Evolutionary conservation across 2,113 vertebrate species (phyloP).

Genomic region (Macrotus californicus): DNA sequence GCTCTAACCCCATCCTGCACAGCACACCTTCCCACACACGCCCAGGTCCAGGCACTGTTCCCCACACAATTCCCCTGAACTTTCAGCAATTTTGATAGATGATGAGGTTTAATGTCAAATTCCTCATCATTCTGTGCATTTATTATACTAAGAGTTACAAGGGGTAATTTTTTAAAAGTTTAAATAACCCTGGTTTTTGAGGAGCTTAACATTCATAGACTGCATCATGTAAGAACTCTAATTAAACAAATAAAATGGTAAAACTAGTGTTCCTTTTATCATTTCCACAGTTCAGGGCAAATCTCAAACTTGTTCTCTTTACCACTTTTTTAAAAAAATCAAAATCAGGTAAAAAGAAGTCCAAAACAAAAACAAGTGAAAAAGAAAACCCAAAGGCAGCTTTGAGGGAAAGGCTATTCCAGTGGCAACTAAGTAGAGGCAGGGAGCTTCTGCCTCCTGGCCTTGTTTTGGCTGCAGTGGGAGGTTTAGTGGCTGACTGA

Average conservation of each 20-base stretch:
- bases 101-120: not conserved
- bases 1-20: not conserved
- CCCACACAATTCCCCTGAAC: not conserved
- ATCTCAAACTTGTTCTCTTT: not conserved
- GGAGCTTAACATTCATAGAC: not conserved
- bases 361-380: not conserved
- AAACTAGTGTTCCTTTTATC: not conserved
- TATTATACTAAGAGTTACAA: not conserved
- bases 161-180: not conserved
- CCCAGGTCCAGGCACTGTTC: not conserved
- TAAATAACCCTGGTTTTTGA: not conserved
- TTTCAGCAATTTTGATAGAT: not conserved
- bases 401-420: not conserved
- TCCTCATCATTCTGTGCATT: not conserved
- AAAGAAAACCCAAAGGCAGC: not conserved
- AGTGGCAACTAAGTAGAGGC: not conserved
- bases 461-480: not conserved
- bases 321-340: not conserved
- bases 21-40: too few species aligned
- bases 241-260: not conserved
- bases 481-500: not conserved
- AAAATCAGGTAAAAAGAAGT: not conserved
- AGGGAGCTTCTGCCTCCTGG: not conserved
- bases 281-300: not conserved
- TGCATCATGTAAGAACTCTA: not conserved